A percentile compares a stretch with the other conserved stretches of the same genome.
Conservation (phyloP, 2,113 vertebrate genomes). For the Neomonachus schauinslandi region DNA sequence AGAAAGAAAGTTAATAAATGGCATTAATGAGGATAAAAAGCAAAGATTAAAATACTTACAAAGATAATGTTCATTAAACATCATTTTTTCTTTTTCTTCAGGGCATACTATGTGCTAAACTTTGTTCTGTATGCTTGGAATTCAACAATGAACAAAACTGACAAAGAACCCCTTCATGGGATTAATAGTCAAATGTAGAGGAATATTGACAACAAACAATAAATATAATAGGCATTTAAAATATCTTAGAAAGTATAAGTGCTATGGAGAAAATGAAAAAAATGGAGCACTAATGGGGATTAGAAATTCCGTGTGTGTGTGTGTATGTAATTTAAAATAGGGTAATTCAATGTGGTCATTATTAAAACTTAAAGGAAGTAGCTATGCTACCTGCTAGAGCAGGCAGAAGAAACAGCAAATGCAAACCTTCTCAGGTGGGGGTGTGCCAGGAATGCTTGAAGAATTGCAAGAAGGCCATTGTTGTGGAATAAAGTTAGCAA, state of each 20-base stretch:
- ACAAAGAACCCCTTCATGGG: neutral
- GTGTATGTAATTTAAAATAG: neutral
- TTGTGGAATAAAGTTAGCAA: neutral
- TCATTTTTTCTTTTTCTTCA: neutral
- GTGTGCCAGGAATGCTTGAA: neutral
- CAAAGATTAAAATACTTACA: neutral
- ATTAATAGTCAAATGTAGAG: neutral
- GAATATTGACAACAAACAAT: neutral
- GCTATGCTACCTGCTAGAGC: no score
- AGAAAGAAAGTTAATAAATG: neutral
- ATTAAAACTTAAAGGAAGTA: neutral
- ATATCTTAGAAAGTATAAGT: neutral
- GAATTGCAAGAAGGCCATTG: neutral
- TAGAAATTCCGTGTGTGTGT: neutral
- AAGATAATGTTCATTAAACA: neutral
- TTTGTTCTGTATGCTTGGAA: neutral
- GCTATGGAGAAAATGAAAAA: neutral
- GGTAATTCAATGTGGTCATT: neutral
- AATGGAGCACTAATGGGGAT: neutral
- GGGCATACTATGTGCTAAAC: neutral
- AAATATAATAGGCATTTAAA: neutral
- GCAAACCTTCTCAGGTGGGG: neutral
- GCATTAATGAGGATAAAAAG: neutral
- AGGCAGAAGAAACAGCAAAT: neutral
- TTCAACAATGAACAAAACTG: neutral